Evolutionary conservation across 2,797 vertebrate genomes (phyloP).

Genomic region (Otolemur crassicaudatus): DNA sequence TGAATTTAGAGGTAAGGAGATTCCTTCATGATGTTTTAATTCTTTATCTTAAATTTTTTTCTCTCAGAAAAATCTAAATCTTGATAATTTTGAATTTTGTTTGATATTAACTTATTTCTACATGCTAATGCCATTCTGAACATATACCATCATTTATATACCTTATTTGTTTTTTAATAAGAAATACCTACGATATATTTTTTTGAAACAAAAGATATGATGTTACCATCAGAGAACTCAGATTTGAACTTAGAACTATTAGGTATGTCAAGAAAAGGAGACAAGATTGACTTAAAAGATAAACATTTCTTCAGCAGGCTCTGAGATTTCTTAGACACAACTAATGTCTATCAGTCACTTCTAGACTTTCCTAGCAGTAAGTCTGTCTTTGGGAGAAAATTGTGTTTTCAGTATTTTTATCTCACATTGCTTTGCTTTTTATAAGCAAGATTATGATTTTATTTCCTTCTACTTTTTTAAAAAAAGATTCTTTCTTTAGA

Average conservation of each 20-base stretch:
- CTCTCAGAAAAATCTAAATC: slow-evolving; percentile 27
- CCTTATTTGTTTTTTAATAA: slow-evolving; percentile 49
- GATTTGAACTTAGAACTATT: slow-evolving; percentile 36
- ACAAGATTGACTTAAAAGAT: neutral
- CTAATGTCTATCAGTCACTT: neutral
- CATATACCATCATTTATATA: neutral
- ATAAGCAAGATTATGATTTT: neutral
- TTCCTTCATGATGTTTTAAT: slow-evolving; percentile 34
- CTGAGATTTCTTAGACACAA: neutral
- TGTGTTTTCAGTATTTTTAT: slow-evolving; percentile 16
- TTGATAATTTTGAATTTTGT: slow-evolving; percentile 60
- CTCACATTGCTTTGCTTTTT: slow-evolving; percentile 18
- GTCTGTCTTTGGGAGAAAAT: slow-evolving; percentile 29
- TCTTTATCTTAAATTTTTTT: slow-evolving; percentile 43
- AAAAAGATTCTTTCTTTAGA: slow-evolving; percentile 7
- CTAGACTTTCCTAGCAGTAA: slow-evolving; percentile 2
- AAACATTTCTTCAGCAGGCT: neutral
- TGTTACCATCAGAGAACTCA: neutral
- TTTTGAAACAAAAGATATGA: slow-evolving; percentile 6
- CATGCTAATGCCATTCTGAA: neutral
- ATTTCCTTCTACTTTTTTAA: slow-evolving; percentile 2
- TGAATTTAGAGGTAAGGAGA: slow-evolving; percentile 16
- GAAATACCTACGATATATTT: slow-evolving; percentile 4
- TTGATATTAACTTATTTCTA: slow-evolving; percentile 23
- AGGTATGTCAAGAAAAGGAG: neutral